Conservation (phyloP, 2,888 invertebrate genomes). For the Euplexia lucipara region DNA sequence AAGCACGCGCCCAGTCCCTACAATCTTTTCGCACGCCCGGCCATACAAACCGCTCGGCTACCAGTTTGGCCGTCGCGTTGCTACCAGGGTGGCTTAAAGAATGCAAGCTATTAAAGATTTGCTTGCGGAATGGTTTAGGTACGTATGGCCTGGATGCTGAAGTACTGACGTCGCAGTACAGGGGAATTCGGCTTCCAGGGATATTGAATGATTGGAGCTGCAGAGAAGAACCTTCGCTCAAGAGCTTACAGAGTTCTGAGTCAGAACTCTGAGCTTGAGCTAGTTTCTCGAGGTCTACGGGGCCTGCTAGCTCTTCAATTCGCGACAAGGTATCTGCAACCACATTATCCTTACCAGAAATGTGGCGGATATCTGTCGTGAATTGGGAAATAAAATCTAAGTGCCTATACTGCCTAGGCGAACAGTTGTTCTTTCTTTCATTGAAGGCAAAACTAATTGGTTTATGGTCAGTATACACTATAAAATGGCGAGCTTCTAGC, state of each 20-base stretch:
- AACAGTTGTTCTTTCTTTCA: too few species aligned
- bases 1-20: conserved; percentile 35
- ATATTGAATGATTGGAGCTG: conserved; percentile 19
- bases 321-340: conserved; percentile 59
- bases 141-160: conserved; percentile 43
- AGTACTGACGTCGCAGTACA: too few species aligned
- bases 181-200: too few species aligned
- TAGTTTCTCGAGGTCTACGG: conserved; percentile 18
- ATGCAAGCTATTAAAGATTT: conserved; percentile 32
- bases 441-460: not conserved
- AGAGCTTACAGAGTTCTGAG: conserved; percentile 9
- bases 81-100: conserved; percentile 1
- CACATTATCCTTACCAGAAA: conserved; percentile 30
- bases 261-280: conserved; percentile 22
- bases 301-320: conserved; percentile 37
- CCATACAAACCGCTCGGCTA: conserved; percentile 46
- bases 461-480: conserved; percentile 14
- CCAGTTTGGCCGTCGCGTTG: conserved; percentile 2
- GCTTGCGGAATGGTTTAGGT: conserved; percentile 26
- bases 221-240: conserved; percentile 15
- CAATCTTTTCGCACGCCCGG: conserved; percentile 48
- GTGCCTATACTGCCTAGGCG: too few species aligned
- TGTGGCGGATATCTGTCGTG: conserved; percentile 32
- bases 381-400: too few species aligned
- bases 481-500: conserved; percentile 72